Conservation (phyloP, 2,797 vertebrate genomes). For the Cossypha caffra region DNA sequence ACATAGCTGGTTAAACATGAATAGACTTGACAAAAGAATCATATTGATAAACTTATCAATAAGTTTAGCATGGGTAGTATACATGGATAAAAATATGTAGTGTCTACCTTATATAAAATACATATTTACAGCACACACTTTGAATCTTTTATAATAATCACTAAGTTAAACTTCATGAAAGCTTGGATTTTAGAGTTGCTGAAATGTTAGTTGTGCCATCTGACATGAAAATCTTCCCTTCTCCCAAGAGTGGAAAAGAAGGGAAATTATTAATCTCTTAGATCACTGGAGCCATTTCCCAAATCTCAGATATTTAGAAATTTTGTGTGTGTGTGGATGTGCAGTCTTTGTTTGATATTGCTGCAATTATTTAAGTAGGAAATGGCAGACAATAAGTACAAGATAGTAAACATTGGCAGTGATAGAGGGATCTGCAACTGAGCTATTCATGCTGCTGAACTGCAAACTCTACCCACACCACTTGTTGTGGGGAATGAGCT, state of each 20-base stretch:
- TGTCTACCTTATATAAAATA: background rate
- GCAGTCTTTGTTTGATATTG: background rate
- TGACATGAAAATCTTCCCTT: background rate
- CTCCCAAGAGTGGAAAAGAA: background rate
- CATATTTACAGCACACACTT: fast-evolving
- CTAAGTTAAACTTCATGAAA: background rate
- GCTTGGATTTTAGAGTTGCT: background rate
- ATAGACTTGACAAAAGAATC: background rate
- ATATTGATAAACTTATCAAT: background rate
- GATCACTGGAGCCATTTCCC: background rate
- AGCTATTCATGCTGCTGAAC: background rate
- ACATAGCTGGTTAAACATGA: background rate
- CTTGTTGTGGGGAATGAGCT: background rate
- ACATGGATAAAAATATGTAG: background rate
- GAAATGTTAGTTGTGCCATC: background rate
- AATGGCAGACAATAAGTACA: background rate
- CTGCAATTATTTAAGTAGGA: background rate
- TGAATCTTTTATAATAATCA: background rate
- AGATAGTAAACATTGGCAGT: background rate
- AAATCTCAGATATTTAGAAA: background rate
- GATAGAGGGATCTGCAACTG: background rate
- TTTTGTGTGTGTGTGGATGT: background rate
- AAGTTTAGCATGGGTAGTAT: background rate
- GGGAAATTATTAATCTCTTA: background rate
- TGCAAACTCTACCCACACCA: background rate